Evolutionary conservation across 2,797 vertebrate genomes (phyloP).

Genomic region (Alosa sapidissima): DNA sequence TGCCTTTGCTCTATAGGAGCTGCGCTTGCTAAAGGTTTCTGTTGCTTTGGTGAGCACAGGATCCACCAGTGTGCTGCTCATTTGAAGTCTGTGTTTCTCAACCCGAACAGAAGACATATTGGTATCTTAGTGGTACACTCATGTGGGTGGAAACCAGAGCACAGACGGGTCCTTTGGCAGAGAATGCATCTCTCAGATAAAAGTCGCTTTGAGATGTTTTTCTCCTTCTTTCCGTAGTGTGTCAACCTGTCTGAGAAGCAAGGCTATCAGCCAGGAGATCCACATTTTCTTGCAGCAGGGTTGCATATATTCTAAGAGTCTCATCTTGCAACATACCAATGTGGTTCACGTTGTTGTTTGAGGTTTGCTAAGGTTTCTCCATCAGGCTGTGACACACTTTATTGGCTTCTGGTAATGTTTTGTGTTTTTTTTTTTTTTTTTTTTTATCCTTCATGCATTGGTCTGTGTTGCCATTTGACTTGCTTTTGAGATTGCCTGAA

Average conservation of each 20-base stretch:
- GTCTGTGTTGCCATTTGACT: background rate
- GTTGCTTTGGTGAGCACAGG: background rate
- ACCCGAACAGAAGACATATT: constrained; percentile 36
- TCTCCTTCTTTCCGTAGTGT: background rate
- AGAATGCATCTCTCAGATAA: constrained; percentile 31
- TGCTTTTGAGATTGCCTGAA: background rate
- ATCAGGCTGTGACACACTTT: background rate
- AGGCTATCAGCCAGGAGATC: constrained; percentile 12
- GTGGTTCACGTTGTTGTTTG: background rate
- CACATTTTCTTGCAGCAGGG: constrained; percentile 13
- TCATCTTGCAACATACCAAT: background rate
- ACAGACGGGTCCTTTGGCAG: constrained; percentile 25
- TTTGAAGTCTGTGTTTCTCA: constrained; percentile 41
- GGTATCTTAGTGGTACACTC: constrained; percentile 27
- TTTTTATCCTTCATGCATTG: background rate
- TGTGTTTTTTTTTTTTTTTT: background rate
- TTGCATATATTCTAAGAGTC: background rate
- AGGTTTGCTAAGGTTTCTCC: constrained; percentile 6
- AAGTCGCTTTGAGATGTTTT: background rate
- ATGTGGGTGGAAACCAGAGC: constrained; percentile 30
- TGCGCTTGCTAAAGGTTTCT: background rate
- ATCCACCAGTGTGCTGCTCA: constrained; percentile 42
- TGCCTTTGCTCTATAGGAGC: background rate
- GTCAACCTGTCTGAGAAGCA: background rate
- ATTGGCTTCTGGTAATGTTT: background rate